phyloP scores from a whole-genome alignment of 2,888 invertebrate species.

The Ariolimax columbianus region DNA sequence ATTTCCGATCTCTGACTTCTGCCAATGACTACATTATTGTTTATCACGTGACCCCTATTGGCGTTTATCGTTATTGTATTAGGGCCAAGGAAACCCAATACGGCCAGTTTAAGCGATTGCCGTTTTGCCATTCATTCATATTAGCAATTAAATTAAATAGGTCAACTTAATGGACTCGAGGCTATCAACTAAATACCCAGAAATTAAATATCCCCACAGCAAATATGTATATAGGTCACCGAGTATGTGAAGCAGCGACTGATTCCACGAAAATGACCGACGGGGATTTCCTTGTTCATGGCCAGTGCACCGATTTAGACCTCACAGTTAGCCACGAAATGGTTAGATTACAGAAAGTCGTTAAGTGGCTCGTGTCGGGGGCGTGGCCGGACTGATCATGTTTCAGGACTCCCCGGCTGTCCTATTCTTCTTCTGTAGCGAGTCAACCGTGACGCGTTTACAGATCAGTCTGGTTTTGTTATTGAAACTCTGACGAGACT shows the following conservation, averaged over 20 bases:
- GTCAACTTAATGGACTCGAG: not conserved
- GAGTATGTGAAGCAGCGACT: not conserved
- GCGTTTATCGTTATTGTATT: not conserved
- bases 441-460: not conserved
- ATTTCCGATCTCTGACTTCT: not conserved
- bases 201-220: not conserved
- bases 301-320: conserved; percentile 15
- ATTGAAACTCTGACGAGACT: not conserved
- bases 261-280: not conserved
- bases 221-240: conserved; percentile 1
- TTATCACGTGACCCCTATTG: conserved; percentile 16
- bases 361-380: conserved; percentile 34
- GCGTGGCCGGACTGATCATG: conserved; percentile 10
- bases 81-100: not conserved
- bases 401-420: conserved; percentile 1
- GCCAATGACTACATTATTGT: not conserved
- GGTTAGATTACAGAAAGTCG: not conserved
- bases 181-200: not conserved
- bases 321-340: conserved; percentile 16
- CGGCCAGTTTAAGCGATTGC: not conserved
- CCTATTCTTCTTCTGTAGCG: not conserved
- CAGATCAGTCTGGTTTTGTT: not conserved
- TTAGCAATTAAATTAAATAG: not conserved
- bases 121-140: not conserved
- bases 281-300: not conserved